These are phyloP conservation scores for Chydorus sphaericus DNA, from an alignment of 2,888 invertebrate species.

Conservation along the genomic window DNA sequence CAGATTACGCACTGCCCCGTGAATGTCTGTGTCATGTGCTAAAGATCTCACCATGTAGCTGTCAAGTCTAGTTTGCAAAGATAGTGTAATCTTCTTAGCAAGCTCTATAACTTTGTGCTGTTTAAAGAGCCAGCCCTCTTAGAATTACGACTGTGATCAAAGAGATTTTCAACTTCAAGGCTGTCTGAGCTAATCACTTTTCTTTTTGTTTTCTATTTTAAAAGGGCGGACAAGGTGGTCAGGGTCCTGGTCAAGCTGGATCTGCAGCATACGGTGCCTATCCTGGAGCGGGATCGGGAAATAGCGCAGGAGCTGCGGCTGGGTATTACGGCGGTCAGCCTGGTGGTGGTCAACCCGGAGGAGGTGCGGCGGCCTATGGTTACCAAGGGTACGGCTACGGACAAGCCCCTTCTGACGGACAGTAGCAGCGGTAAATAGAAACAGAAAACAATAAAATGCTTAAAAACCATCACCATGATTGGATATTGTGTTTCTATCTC, in stretches of 20 bases:
- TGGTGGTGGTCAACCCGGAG: slow-evolving; percentile 10
- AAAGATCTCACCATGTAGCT: too few relatives aligned
- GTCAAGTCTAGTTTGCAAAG: not conserved
- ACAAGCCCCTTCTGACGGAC: slow-evolving; percentile 10
- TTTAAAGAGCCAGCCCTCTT: too few relatives aligned
- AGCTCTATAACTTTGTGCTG: too few relatives aligned
- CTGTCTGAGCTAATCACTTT: too few relatives aligned
- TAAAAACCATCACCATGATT: too few relatives aligned
- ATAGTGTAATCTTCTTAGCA: not conserved
- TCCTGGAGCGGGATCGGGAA: slow-evolving; percentile 9
- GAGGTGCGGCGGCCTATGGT: slow-evolving; percentile 6
- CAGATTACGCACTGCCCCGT: too few relatives aligned
- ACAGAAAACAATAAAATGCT: too few relatives aligned
- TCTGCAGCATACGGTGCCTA: slow-evolving; percentile 20
- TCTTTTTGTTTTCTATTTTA: too few relatives aligned
- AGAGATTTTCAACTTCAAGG: too few relatives aligned
- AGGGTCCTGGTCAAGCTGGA: slow-evolving; percentile 13
- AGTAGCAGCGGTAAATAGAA: slow-evolving; percentile 6
- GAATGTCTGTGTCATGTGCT: not conserved
- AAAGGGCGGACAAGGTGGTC: slow-evolving; percentile 1
- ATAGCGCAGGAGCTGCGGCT: slow-evolving; percentile 8
- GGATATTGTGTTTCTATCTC: too few relatives aligned
- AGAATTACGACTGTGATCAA: too few relatives aligned
- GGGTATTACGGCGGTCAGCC: slow-evolving; percentile 11
- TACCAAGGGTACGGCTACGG: slow-evolving; percentile 13